Percentiles rank a stretch among this genome's conserved stretches.
These are phyloP conservation scores for Crenuchus spilurus DNA, from an alignment of 2,797 vertebrate genomes.

Conservation along the genomic window DNA sequence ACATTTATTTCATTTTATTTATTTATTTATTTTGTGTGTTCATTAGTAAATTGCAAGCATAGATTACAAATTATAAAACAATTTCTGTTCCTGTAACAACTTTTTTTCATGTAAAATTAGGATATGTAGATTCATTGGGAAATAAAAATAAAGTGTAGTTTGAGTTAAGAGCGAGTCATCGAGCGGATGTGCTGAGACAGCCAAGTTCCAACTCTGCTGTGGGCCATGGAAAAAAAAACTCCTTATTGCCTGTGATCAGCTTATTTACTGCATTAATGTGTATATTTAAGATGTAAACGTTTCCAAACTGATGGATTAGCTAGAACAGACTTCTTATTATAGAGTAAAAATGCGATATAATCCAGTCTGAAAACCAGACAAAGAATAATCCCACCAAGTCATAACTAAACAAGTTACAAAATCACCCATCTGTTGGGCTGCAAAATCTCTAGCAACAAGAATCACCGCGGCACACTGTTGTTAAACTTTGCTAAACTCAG, in stretches of 20 bases:
- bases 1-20: too few species aligned
- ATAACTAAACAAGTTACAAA: background rate
- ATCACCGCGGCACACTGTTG: background rate
- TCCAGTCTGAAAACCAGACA: background rate
- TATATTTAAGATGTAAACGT: background rate
- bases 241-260: constrained; percentile 9
- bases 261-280: background rate
- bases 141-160: too few species aligned
- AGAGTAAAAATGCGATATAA: background rate
- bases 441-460: too few species aligned
- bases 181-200: constrained; percentile 72
- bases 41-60: too few species aligned
- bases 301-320: too few species aligned
- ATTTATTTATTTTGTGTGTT: too few species aligned
- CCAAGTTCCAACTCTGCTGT: constrained; percentile 28
- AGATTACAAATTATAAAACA: too few species aligned
- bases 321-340: too few species aligned
- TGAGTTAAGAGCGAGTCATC: constrained; percentile 67
- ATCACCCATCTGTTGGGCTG: too few species aligned
- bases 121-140: too few species aligned
- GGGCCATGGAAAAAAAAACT: constrained; percentile 50
- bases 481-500: background rate
- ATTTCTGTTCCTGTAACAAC: too few species aligned
- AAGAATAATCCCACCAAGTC: background rate
- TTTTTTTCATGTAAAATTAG: too few species aligned